Conservation (phyloP, 2,888 invertebrate genomes). For the Ectobius pallidus region DNA sequence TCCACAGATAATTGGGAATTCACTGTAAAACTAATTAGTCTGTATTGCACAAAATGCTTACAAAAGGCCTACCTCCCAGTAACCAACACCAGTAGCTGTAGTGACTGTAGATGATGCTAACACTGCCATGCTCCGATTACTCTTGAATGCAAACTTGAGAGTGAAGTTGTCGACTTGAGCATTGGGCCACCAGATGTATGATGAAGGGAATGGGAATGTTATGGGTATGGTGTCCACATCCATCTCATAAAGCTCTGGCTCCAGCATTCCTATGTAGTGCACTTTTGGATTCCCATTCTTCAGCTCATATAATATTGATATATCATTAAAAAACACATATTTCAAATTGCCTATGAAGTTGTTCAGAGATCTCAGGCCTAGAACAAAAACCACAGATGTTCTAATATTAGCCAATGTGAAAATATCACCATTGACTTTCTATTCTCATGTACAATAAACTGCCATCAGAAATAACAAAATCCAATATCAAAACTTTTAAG, state of each 20-base stretch:
- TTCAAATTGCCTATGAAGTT: conserved; percentile 90
- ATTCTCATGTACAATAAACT: too few relatives aligned
- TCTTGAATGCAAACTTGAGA: conserved; percentile 84
- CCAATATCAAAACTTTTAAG: too few relatives aligned
- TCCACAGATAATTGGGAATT: too few relatives aligned
- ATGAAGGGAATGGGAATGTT: conserved; percentile 89
- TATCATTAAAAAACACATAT: conserved; percentile 92
- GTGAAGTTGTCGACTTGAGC: conserved; percentile 74
- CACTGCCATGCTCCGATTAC: conserved; percentile 81
- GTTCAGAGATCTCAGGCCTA: conserved; percentile 76
- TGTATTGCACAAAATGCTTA: too few relatives aligned
- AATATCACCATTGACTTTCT: too few relatives aligned
- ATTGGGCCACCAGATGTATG: conserved; percentile 89
- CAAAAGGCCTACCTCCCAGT: conserved; percentile 78
- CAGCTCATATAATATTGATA: conserved; percentile 87
- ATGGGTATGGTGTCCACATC: conserved; percentile 88
- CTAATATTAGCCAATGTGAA: too few relatives aligned
- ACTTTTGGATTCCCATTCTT: conserved; percentile 81
- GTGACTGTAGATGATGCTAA: conserved; percentile 83
- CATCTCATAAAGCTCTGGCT: conserved; percentile 82
- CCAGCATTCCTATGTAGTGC: conserved; percentile 64
- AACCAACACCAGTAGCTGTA: conserved; percentile 74
- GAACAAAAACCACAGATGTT: too few relatives aligned
- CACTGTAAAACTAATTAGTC: too few relatives aligned
- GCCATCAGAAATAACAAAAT: too few relatives aligned